Evolutionary conservation across 2,888 invertebrate species (phyloP).

Genomic region (Diadegma fenestrale): DNA sequence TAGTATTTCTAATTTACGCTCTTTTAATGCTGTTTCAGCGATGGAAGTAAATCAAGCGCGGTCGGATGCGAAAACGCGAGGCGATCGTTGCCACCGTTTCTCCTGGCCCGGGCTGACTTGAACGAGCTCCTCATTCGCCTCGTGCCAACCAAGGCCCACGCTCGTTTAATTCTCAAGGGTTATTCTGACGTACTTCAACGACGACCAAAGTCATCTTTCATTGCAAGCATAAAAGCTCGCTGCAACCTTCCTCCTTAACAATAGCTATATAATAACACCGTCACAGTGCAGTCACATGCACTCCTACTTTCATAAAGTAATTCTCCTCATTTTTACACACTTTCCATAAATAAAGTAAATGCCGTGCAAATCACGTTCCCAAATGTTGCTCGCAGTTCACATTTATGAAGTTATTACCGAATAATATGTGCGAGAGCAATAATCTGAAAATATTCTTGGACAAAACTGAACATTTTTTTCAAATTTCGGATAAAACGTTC

Average conservation of each 20-base stretch:
- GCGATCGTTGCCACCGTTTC: constrained; percentile 52
- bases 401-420: neutral
- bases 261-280: constrained; percentile 26
- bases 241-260: constrained; percentile 24
- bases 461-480: too few relatives aligned
- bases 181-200: constrained; percentile 61
- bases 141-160: constrained; percentile 49
- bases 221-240: constrained; percentile 53
- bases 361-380: neutral
- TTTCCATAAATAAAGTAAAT: neutral
- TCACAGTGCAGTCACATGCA: constrained; percentile 37
- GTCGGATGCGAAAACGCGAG: constrained; percentile 45
- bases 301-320: constrained; percentile 27
- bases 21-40: constrained; percentile 71
- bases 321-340: constrained; percentile 5
- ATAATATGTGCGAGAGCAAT: neutral
- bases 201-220: constrained; percentile 54
- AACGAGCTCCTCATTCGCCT: constrained; percentile 44
- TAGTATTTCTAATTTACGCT: constrained; percentile 68
- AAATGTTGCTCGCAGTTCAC: neutral
- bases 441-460: too few relatives aligned
- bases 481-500: too few relatives aligned
- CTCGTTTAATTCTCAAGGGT: constrained; percentile 68
- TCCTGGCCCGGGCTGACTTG: constrained; percentile 20
- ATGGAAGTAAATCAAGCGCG: constrained; percentile 62